These are phyloP conservation scores for Ips nitidus DNA, from an alignment of 1,140 invertebrate genomes.

Conservation along the genomic window DNA sequence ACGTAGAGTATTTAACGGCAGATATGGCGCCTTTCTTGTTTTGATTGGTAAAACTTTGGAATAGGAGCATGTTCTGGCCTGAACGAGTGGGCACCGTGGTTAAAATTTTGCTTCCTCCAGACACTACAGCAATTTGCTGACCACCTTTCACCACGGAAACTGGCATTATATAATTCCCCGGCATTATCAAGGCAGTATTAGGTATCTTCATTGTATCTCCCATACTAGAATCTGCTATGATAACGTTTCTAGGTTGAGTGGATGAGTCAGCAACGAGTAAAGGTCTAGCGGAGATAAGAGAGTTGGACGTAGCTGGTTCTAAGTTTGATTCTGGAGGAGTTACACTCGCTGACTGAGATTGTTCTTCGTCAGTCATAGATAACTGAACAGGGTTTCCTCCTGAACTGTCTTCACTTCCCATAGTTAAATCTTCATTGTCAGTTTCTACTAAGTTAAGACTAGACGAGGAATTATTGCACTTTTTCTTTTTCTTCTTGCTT, in stretches of 20 bases:
- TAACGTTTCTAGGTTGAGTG: constrained; percentile 57
- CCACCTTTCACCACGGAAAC: constrained; percentile 70
- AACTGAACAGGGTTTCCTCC: constrained; percentile 65
- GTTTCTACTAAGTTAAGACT: constrained; percentile 44
- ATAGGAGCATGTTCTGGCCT: constrained; percentile 56
- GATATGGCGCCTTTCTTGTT: constrained; percentile 53
- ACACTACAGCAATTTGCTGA: constrained; percentile 71
- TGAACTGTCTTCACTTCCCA: constrained; percentile 71
- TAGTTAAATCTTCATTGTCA: constrained; percentile 65
- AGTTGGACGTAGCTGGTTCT: constrained; percentile 38
- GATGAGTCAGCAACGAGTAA: constrained; percentile 43
- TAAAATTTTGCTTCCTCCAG: constrained; percentile 66
- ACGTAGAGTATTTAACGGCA: constrained; percentile 56
- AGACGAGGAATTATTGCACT: constrained; percentile 7
- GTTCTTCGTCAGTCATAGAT: constrained; percentile 53
- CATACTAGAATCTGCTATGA: constrained; percentile 58
- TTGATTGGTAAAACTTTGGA: constrained; percentile 60
- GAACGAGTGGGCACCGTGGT: constrained; percentile 63
- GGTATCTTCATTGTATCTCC: constrained; percentile 58
- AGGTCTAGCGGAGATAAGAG: constrained; percentile 30
- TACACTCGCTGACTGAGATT: constrained; percentile 42
- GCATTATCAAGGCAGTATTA: constrained; percentile 65
- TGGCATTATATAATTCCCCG: constrained; percentile 68
- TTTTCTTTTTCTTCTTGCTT: constrained; percentile 55
- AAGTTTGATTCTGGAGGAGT: constrained; percentile 47